phyloP scores from a whole-genome alignment of 2,888 invertebrate genomes.

The Physocephala rufipes region DNA sequence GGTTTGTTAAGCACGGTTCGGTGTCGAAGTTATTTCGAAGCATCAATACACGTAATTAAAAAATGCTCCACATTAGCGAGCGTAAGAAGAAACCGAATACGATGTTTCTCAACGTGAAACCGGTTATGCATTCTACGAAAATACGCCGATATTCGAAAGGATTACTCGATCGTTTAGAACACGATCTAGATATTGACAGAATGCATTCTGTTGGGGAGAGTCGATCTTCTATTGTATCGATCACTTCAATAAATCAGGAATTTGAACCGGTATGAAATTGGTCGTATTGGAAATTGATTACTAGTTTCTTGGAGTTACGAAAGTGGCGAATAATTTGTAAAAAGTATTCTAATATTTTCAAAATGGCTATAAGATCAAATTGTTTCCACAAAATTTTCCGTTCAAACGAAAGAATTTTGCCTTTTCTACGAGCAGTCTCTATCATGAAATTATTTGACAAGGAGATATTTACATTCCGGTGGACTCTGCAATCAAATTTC shows the following conservation, averaged over 20 bases:
- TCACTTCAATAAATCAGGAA: slow-evolving; percentile 53
- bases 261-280: slow-evolving; percentile 51
- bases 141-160: slow-evolving; percentile 59
- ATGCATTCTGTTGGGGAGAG: slow-evolving; percentile 46
- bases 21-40: not conserved
- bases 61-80: slow-evolving; percentile 56
- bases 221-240: slow-evolving; percentile 53
- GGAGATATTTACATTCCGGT: no score
- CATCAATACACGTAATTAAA: not conserved
- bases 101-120: slow-evolving; percentile 63
- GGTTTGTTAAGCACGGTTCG: slow-evolving; percentile 1
- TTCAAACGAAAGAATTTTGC: no score
- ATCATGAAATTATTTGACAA: no score
- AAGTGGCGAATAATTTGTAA: no score
- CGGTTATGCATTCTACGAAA: slow-evolving; percentile 51
- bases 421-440: no score
- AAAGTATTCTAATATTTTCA: no score
- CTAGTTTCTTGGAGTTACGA: no score
- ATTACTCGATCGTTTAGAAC: slow-evolving; percentile 55
- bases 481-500: no score
- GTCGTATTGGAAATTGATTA: not conserved
- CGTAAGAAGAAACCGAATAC: slow-evolving; percentile 58
- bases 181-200: slow-evolving; percentile 44
- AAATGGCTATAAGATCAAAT: no score
- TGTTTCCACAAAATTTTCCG: no score